Evolutionary conservation across 2,888 invertebrate genomes (phyloP), one percentile per base, ranked within the genome.

Genomic region (Oegoconia quadripuncta): DNA sequence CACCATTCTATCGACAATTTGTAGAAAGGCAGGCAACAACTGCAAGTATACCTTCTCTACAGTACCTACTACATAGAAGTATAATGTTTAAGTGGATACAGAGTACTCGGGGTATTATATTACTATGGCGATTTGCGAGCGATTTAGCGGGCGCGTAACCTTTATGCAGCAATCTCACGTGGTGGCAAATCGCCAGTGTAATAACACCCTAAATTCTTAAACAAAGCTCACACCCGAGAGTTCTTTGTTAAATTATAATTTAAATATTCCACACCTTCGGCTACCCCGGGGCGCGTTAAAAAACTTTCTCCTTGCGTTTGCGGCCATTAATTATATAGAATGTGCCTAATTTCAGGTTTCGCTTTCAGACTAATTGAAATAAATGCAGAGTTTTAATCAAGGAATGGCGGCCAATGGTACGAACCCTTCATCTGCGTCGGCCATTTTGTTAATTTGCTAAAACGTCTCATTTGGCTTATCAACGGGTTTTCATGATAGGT

Each of bases 331-430:
- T 78, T 77, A 76, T 66, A 67, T 60, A 49, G 56, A 74, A 74
- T 68, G 75, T 64, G 74, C 62, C 72, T 69, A 75, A 77, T 79
- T 79, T 69, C 65, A 70, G 70, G 67, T 69, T 64, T 71, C 69
- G 64, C 70, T 73, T 73, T 70, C 66, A 66, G 52, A 52, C 56
- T 77, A 80, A 79, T 77, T 80, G 78, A 78, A 79, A 79, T 77
- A 75, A 77, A 80, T 70, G 75, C 55, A 60, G 66, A 64, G 63
- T 74, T 77, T 78, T 76, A 72, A 76, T 75, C 66, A 73, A 60
- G 54, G 59, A 64, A 64, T 56, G 56, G 48, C 28, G 12, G 13
- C 20, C 8, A 16, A 15, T 25, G 18, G 11, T 13, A 18, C 13
- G 34, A 46, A 43, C 48, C 48, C 48, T 48, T 48, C 48, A 37